A percentile compares a stretch with the other conserved stretches of the same genome.
These are phyloP conservation scores for Tribolium madens DNA, from an alignment of 1,140 invertebrate species.

Conservation along the genomic window DNA sequence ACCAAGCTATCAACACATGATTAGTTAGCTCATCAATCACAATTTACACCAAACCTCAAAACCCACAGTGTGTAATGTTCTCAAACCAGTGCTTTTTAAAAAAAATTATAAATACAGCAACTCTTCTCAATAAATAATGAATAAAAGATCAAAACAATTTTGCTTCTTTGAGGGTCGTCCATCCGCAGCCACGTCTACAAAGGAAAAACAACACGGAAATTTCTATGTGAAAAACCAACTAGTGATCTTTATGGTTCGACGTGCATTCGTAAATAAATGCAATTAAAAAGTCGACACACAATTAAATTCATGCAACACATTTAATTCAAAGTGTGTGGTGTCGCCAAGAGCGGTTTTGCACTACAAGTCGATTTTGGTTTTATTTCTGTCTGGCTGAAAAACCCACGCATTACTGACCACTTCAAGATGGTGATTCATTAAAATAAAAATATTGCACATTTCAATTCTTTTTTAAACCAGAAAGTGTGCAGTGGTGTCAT, in stretches of 20 bases:
- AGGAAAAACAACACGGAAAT: slow-evolving; percentile 14
- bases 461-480: not conserved
- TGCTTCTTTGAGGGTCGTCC: not conserved
- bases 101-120: not conserved
- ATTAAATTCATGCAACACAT: slow-evolving; percentile 21
- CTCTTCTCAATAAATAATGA: slow-evolving; percentile 1
- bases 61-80: not conserved
- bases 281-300: slow-evolving; percentile 35
- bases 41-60: not conserved
- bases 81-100: not conserved
- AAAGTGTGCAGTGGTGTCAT: not conserved
- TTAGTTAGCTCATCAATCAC: too few species aligned
- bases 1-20: too few species aligned
- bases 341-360: slow-evolving; percentile 14
- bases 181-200: not conserved
- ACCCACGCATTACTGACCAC: slow-evolving; percentile 35
- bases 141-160: slow-evolving; percentile 2
- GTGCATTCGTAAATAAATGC: not conserved
- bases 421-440: slow-evolving; percentile 37
- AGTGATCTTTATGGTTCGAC: slow-evolving; percentile 7
- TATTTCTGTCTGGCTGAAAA: slow-evolving; percentile 41
- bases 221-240: not conserved
- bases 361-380: slow-evolving; percentile 37
- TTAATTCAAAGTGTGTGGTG: slow-evolving; percentile 28
- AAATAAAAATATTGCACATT: slow-evolving; percentile 15